phyloP scores from a whole-genome alignment of 2,888 invertebrate species.

The Scaptomyza tumidula region DNA sequence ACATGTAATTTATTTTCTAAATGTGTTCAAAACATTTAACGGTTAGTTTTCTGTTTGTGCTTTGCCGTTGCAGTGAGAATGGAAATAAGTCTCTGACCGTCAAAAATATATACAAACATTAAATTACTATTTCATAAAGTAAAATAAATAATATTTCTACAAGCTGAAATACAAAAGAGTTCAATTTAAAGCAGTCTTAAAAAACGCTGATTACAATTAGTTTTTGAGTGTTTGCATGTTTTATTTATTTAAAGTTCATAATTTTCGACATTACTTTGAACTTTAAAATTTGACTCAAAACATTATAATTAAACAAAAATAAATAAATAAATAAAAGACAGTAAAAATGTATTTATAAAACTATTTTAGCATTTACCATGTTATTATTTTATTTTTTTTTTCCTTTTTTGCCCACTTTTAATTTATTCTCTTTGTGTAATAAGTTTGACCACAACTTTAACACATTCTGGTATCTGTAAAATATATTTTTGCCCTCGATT shows the following conservation, averaged over 20 bases:
- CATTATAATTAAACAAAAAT: too few relatives aligned
- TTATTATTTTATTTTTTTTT: background rate
- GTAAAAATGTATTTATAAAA: too few relatives aligned
- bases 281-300: too few relatives aligned
- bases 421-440: background rate
- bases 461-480: background rate
- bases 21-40: conserved; percentile 22
- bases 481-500: background rate
- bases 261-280: too few relatives aligned
- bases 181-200: too few relatives aligned
- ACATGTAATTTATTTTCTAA: conserved; percentile 52
- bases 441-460: conserved; percentile 21
- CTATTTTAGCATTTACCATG: background rate
- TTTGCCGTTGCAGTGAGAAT: background rate
- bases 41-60: conserved; percentile 10
- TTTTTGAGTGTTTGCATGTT: too few relatives aligned
- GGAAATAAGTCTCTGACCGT: conserved; percentile 23
- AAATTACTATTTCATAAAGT: background rate
- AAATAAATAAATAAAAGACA: too few relatives aligned
- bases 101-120: conserved; percentile 8
- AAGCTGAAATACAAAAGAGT: too few relatives aligned
- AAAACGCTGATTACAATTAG: too few relatives aligned
- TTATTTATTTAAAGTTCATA: too few relatives aligned
- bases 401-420: background rate
- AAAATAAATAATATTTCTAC: too few relatives aligned